Percentiles rank a stretch among this genome's conserved stretches.
Conservation (phyloP, 2,888 invertebrate species). For the Phalera bucephala region DNA sequence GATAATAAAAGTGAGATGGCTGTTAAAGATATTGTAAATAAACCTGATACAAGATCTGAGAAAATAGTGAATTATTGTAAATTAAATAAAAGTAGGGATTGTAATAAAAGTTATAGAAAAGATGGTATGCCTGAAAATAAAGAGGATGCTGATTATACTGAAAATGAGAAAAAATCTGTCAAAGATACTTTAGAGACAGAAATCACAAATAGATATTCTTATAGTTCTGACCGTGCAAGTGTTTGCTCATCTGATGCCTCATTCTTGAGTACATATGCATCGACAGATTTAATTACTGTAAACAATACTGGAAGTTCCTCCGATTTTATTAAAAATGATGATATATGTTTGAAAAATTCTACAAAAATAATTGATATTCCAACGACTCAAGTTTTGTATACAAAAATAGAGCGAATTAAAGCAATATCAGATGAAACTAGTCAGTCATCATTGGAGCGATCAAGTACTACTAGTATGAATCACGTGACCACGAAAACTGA, state of each 20-base stretch:
- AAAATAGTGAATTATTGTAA: constrained; percentile 80
- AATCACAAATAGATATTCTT: constrained; percentile 29
- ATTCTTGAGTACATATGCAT: constrained; percentile 57
- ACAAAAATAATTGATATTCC: constrained; percentile 18
- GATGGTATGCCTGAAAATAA: constrained; percentile 41
- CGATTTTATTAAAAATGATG: constrained; percentile 33
- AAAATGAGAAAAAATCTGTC: constrained; percentile 29
- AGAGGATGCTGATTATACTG: constrained; percentile 22
- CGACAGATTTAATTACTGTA: constrained; percentile 40
- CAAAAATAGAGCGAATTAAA: constrained; percentile 34
- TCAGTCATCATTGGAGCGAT: constrained; percentile 18
- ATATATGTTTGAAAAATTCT: constrained; percentile 25
- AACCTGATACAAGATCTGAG: constrained; percentile 72
- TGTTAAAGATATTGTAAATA: constrained; percentile 46
- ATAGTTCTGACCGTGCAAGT: constrained; percentile 31
- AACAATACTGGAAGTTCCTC: constrained; percentile 35
- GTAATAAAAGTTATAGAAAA: constrained; percentile 51
- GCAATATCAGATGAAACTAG: constrained; percentile 20
- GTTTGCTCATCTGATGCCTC: constrained; percentile 65
- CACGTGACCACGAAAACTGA: constrained; percentile 13
- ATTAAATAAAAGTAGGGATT: constrained; percentile 77
- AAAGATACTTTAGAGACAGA: constrained; percentile 6
- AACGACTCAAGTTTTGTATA: constrained; percentile 45
- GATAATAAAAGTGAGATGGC: constrained; percentile 52
- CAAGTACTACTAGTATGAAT: constrained; percentile 16